phyloP scores from a whole-genome alignment of 1,140 invertebrate species.

The Trissolcus basalis region DNA sequence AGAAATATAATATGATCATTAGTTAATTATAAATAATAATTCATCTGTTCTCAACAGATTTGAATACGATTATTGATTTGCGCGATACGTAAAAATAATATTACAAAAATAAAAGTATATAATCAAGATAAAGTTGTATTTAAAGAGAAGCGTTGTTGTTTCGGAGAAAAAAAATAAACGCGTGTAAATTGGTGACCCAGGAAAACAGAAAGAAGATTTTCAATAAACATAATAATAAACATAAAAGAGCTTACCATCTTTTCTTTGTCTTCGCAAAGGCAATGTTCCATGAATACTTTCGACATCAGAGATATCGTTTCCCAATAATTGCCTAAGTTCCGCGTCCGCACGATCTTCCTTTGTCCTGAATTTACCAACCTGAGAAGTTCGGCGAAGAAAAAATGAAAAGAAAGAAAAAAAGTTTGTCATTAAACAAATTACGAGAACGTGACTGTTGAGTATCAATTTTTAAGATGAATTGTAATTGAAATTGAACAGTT shows the following conservation, averaged over 20 bases:
- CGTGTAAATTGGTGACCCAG: neutral
- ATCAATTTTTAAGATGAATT: constrained; percentile 2
- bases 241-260: constrained; percentile 73
- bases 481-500: constrained; percentile 7
- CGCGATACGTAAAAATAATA: too few relatives aligned
- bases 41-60: too few relatives aligned
- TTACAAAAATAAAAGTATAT: too few relatives aligned
- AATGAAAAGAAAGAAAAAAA: constrained; percentile 13
- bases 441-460: constrained; percentile 5
- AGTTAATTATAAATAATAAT: too few relatives aligned
- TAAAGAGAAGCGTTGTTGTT: too few relatives aligned
- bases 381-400: constrained; percentile 59
- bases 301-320: constrained; percentile 81
- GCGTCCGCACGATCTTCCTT: constrained; percentile 88
- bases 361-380: constrained; percentile 85
- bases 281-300: constrained; percentile 82
- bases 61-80: too few relatives aligned
- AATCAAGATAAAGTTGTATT: too few relatives aligned
- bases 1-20: too few relatives aligned
- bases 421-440: constrained; percentile 26
- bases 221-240: constrained; percentile 21
- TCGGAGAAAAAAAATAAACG: constrained; percentile 4
- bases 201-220: constrained; percentile 1
- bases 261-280: constrained; percentile 82
- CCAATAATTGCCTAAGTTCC: constrained; percentile 84